Evolutionary conservation across 2,113 vertebrate species (phyloP), one percentile per base, ranked within the genome.

Genomic region (Hemiscyllium ocellatum): DNA sequence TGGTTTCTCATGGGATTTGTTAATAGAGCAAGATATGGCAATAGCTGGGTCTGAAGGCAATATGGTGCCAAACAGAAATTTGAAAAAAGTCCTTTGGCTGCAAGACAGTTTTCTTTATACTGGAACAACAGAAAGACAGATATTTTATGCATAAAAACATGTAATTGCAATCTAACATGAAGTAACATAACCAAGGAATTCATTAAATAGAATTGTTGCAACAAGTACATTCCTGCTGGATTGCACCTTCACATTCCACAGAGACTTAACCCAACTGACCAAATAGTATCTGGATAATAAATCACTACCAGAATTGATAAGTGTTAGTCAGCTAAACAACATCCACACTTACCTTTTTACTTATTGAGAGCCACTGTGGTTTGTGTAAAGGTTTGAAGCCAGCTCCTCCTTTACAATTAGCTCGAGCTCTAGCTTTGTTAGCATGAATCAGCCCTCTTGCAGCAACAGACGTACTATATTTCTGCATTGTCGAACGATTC

Each of bases 311-410:
- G 91, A 69, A 94, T 68, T 33, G 3, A 91, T 33, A 13, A 47
- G 66, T 69, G 24, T 47, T 70, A 13, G 0, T 94, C 93, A 94
- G 68, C 42, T 37, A 94, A 69, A 94, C 19, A 24, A 95, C 7
- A 33, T 50, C 47, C 47, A 26, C 12, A 4, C 69, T 97, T 97
- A 99, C 99, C 98, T 98, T 99, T 97, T 98, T 99, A 97, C 95
- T 97, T 96, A 99, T 98, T n/a, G 98, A 95, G 61, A 99, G 97
- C 99, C 99, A 99, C 96, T 98, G 98, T 12, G 99, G 98, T 97
- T 99, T 99, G 96, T 99, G 99, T 26, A 99, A 97, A 0, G 99
- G 98, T 95, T 98, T 98, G 97, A 99, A 99, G 5, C 98, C 98
- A 66, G 98, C 96, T 70, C 98, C 97, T 26, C 97, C 97, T 68